phyloP scores from a whole-genome alignment of 2,113 vertebrate genomes.

The Ivindomyrus marchei region DNA sequence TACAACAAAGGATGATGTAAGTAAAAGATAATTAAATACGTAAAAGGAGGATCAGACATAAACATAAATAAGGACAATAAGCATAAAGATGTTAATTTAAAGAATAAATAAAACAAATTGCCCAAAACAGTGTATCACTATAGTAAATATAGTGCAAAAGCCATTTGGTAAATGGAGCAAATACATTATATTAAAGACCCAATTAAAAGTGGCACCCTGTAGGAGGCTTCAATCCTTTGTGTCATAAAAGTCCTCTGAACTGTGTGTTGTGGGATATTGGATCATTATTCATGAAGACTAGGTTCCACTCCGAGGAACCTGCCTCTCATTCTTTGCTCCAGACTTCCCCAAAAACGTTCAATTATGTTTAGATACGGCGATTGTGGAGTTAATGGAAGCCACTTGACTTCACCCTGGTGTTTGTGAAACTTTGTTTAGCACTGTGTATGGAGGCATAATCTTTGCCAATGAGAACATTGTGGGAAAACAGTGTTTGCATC shows the following conservation, averaged over 20 bases:
- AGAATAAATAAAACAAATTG: background rate
- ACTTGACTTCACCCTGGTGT: background rate
- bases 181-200: background rate
- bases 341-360: background rate
- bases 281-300: background rate
- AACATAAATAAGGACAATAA: background rate
- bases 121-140: background rate
- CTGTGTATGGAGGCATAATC: background rate
- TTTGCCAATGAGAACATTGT: background rate
- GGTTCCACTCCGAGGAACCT: background rate
- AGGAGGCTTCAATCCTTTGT: background rate
- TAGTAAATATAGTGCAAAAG: background rate
- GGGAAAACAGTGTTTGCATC: background rate
- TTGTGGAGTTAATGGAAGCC: no score
- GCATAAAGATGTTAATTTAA: background rate
- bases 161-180: background rate
- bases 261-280: background rate
- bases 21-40: background rate
- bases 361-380: no score
- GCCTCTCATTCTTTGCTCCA: background rate
- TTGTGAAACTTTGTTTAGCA: background rate
- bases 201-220: background rate
- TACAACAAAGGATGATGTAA: background rate
- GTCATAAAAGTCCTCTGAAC: background rate
- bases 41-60: background rate